These are phyloP conservation scores for Mesorhabditis belari DNA, from an alignment of 2,888 invertebrate species.

Conservation along the genomic window DNA sequence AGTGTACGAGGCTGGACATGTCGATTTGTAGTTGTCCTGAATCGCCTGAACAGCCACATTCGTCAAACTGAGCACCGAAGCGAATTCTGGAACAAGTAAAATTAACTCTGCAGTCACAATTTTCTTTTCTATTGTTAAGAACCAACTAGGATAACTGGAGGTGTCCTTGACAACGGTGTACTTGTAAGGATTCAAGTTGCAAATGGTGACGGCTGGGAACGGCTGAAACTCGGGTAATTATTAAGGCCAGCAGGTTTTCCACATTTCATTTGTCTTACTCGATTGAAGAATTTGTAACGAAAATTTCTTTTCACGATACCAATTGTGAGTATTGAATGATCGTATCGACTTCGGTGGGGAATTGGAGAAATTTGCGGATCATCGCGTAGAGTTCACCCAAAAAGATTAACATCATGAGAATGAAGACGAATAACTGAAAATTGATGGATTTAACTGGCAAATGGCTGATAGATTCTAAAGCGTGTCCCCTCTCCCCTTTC, in stretches of 20 bases:
- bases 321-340: conserved; percentile 24
- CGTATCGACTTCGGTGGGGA: conserved; percentile 22
- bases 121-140: background rate
- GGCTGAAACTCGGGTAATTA: too few relatives aligned
- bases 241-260: background rate
- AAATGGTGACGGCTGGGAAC: conserved; percentile 36
- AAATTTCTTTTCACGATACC: conserved; percentile 1
- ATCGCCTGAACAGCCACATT: conserved; percentile 9
- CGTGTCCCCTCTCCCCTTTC: background rate
- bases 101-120: too few relatives aligned
- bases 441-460: too few relatives aligned
- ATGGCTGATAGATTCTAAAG: background rate
- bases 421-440: conserved; percentile 28
- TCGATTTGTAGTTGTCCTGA: background rate
- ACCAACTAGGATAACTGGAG: background rate
- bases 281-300: background rate
- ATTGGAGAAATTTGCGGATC: conserved; percentile 24
- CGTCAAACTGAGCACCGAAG: conserved; percentile 7
- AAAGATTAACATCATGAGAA: conserved; percentile 18
- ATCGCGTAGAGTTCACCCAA: conserved; percentile 25
- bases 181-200: conserved; percentile 35
- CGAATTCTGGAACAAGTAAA: background rate
- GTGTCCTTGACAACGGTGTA: conserved; percentile 13
- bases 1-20: background rate
- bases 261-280: background rate